phyloP scores from a whole-genome alignment of 2,888 invertebrate species.

The Diarsia rubi region DNA sequence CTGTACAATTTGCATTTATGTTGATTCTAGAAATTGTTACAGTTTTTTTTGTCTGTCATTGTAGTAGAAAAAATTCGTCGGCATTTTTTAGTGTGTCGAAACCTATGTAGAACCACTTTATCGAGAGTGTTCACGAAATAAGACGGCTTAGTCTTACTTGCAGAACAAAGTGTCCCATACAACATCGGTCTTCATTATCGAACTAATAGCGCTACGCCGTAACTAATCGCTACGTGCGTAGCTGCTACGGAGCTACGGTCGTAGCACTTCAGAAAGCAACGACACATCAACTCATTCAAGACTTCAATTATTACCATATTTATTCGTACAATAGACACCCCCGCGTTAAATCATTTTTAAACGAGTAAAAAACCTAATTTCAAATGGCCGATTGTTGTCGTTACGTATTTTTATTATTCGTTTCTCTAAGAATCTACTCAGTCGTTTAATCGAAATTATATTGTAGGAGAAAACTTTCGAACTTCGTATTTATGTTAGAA shows the following conservation, averaged over 20 bases:
- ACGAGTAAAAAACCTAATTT: slow-evolving; percentile 29
- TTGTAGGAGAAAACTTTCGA: not conserved
- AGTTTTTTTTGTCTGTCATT: slow-evolving; percentile 22
- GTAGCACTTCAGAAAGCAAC: slow-evolving; percentile 3
- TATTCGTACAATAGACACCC: not conserved
- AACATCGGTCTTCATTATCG: slow-evolving; percentile 43
- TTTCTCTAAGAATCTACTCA: slow-evolving; percentile 11
- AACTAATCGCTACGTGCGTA: slow-evolving; percentile 43
- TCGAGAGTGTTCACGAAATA: not conserved
- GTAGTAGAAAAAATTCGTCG: not conserved
- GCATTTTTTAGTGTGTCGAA: not conserved
- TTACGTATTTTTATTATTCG: slow-evolving; percentile 42
- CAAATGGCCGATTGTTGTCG: slow-evolving; percentile 14
- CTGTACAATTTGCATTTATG: slow-evolving; percentile 45
- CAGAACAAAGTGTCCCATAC: not conserved
- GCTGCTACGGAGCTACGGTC: slow-evolving; percentile 30
- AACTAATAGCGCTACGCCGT: slow-evolving; percentile 45
- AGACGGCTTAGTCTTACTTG: not conserved
- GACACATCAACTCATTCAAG: not conserved
- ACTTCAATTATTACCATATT: not conserved
- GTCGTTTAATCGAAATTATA: slow-evolving; percentile 28
- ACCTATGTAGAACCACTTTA: not conserved
- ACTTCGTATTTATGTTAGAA: slow-evolving; percentile 28
- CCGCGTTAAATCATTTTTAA: slow-evolving; percentile 21
- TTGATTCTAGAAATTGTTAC: slow-evolving; percentile 24